Evolutionary conservation across 2,797 vertebrate genomes (phyloP).

Genomic region (Steatocranus sp.): DNA sequence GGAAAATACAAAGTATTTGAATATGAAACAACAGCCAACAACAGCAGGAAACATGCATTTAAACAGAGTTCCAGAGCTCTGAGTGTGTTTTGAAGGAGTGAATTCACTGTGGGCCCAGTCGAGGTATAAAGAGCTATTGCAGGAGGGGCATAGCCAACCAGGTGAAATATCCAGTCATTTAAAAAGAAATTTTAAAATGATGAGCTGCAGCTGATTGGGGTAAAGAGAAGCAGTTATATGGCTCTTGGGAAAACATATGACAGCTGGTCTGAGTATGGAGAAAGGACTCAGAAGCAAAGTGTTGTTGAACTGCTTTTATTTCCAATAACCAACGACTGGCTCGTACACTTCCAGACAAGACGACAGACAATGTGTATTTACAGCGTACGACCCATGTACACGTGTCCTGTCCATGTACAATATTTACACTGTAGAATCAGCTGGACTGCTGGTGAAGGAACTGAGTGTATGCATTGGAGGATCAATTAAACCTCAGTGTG

Average conservation of each 20-base stretch:
- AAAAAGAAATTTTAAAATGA: background rate
- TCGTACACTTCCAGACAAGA: slow-evolving; percentile 40
- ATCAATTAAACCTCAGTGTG: background rate
- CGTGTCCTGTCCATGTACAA: slow-evolving; percentile 44
- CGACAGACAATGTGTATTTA: slow-evolving; percentile 43
- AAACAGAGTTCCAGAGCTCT: background rate
- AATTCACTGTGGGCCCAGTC: background rate
- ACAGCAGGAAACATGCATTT: background rate
- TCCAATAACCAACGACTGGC: slow-evolving; percentile 20
- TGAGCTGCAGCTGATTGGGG: background rate
- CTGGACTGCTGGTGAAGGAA: background rate
- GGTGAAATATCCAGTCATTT: background rate
- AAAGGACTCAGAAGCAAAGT: background rate
- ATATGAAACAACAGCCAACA: background rate
- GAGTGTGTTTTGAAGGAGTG: background rate
- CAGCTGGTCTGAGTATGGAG: background rate
- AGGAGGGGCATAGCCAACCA: background rate
- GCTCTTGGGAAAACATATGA: background rate
- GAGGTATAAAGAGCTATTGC: background rate
- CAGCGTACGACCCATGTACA: slow-evolving; percentile 37
- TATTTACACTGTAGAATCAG: slow-evolving; percentile 44
- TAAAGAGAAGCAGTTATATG: background rate
- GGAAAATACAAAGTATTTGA: background rate
- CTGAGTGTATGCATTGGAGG: background rate
- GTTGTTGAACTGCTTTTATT: slow-evolving; percentile 45